Evolutionary conservation across 2,888 invertebrate genomes (phyloP).

Genomic region (Xestia xanthographa): DNA sequence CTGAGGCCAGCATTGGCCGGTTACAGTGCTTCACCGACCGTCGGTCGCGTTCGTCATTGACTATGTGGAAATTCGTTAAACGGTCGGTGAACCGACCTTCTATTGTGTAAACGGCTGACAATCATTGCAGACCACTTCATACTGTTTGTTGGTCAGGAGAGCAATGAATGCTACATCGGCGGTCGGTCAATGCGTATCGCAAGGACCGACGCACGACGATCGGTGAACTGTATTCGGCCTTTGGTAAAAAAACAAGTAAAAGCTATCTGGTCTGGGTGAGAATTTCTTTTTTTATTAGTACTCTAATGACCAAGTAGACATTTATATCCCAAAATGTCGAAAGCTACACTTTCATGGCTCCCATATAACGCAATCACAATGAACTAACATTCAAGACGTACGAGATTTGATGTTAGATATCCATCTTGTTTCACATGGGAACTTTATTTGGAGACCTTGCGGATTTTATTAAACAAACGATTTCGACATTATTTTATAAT

Average conservation of each 20-base stretch:
- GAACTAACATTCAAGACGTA: background rate
- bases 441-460: background rate
- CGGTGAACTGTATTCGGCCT: background rate
- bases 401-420: constrained; percentile 4
- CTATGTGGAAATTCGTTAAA: background rate
- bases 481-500: background rate
- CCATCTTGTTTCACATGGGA: constrained; percentile 11
- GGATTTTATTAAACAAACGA: background rate
- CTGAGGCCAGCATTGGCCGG: background rate
- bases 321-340: background rate
- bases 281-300: background rate
- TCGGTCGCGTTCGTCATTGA: background rate
- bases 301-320: background rate
- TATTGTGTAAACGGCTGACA: background rate
- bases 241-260: background rate
- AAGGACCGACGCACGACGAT: background rate
- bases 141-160: background rate
- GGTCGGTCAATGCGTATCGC: background rate
- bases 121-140: background rate
- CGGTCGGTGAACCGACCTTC: background rate
- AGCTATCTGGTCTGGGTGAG: background rate
- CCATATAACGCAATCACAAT: background rate
- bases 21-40: background rate
- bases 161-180: background rate
- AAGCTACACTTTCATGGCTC: background rate